phyloP scores from a whole-genome alignment of 2,113 vertebrate species.

The Jaculus jaculus region DNA sequence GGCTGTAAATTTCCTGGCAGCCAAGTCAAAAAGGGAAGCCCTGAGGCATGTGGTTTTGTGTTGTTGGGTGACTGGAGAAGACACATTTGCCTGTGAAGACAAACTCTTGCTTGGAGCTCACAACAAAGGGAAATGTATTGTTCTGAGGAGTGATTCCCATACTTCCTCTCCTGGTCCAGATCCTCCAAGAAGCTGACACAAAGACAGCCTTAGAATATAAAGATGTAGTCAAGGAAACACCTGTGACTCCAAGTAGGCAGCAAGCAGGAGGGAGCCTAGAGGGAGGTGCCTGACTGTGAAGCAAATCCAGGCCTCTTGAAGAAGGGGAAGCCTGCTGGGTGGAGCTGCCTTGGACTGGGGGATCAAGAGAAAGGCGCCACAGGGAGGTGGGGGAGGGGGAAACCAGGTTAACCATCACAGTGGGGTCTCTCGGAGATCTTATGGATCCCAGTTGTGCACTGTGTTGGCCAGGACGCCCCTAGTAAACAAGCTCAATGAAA shows the following conservation, averaged over 20 bases:
- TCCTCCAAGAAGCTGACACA: constrained; percentile 4
- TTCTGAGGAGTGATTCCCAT: neutral
- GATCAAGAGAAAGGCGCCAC: neutral
- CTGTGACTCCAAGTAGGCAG: neutral
- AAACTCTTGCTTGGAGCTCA: neutral
- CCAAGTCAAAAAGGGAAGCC: constrained; percentile 49
- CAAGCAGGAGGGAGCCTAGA: neutral
- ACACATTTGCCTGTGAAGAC: neutral
- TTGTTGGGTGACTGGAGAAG: neutral
- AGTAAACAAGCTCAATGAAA: neutral
- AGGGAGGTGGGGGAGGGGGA: too few relatives aligned
- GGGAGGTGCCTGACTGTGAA: neutral
- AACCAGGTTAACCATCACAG: neutral
- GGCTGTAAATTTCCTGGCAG: constrained; percentile 12
- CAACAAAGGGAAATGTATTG: neutral
- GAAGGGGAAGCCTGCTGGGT: neutral
- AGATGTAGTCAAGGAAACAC: neutral
- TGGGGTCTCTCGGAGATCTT: neutral
- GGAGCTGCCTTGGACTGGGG: neutral
- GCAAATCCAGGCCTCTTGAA: neutral
- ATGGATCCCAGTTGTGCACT: neutral
- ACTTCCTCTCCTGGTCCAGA: neutral
- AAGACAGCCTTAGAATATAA: neutral
- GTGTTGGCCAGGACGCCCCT: neutral
- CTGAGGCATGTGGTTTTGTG: neutral